These are phyloP conservation scores for Platyrinchus mystaceus DNA, from an alignment of 2,797 vertebrate genomes.

Conservation along the genomic window DNA sequence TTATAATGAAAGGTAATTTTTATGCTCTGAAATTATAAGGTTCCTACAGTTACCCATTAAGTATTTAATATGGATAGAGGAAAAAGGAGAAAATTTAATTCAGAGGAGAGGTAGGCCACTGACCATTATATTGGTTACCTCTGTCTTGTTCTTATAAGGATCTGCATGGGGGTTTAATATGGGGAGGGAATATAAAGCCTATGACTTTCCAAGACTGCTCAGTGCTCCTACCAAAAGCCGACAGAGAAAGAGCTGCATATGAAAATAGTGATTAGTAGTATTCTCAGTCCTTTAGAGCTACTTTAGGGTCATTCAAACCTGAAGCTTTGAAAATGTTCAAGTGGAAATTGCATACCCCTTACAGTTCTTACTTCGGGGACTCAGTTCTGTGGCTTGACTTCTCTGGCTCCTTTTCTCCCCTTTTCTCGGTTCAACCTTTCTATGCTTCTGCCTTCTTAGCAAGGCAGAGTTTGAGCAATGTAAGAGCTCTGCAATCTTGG, in stretches of 20 bases:
- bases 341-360: not conserved
- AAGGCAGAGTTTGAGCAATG: not conserved
- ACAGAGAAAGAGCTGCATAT: not conserved
- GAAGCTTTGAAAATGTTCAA: not conserved
- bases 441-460: not conserved
- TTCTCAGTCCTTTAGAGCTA: not conserved
- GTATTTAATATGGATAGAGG: not conserved
- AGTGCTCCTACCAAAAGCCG: not conserved
- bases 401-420: not conserved
- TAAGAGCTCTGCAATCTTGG: not conserved
- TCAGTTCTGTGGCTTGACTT: not conserved
- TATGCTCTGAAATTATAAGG: not conserved
- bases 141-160: not conserved
- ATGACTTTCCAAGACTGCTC: not conserved
- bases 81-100: not conserved
- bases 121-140: not conserved
- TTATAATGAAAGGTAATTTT: not conserved
- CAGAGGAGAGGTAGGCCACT: not conserved
- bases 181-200: not conserved
- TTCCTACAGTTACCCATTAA: not conserved
- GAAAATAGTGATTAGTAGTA: not conserved
- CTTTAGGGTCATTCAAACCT: not conserved
- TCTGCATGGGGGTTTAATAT: not conserved
- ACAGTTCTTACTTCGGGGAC: not conserved
- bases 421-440: not conserved